Evolutionary conservation across 2,113 vertebrate genomes (phyloP).

Genomic region (Trochalopteron elliotii): DNA sequence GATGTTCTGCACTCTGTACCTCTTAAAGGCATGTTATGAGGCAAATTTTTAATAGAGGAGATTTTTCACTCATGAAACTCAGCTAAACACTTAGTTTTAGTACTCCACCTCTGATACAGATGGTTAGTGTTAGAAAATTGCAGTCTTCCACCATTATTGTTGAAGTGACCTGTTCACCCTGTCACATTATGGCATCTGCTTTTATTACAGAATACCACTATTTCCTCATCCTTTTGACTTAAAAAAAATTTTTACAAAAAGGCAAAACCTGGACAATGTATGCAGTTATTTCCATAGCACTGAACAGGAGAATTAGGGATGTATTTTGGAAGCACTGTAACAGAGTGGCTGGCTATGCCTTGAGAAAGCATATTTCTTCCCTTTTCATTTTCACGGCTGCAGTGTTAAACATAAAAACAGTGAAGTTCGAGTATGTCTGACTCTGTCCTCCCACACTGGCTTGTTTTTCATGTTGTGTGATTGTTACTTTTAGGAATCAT

Average conservation of each 20-base stretch:
- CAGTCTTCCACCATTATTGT: background rate
- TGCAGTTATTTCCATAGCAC: background rate
- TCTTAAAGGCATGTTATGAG: background rate
- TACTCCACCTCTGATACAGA: background rate
- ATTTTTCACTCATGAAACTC: background rate
- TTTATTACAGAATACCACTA: background rate
- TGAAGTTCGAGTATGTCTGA: background rate
- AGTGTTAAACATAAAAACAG: background rate
- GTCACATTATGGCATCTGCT: background rate
- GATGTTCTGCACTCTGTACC: background rate
- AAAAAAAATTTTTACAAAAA: background rate
- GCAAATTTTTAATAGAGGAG: background rate
- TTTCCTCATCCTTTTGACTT: background rate
- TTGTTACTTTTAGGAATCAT: background rate
- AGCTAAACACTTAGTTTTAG: background rate
- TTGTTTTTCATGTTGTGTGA: background rate
- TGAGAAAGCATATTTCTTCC: background rate
- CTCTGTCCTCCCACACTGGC: background rate
- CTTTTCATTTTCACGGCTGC: conserved; percentile 9
- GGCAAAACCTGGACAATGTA: background rate
- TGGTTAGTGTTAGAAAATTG: background rate
- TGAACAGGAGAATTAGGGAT: background rate
- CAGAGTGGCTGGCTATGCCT: background rate
- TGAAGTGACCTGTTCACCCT: background rate
- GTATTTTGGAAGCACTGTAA: background rate